Evolutionary conservation across 2,888 invertebrate species (phyloP), one percentile per base, ranked within the genome.

Genomic region (Xiphydria camelus): DNA sequence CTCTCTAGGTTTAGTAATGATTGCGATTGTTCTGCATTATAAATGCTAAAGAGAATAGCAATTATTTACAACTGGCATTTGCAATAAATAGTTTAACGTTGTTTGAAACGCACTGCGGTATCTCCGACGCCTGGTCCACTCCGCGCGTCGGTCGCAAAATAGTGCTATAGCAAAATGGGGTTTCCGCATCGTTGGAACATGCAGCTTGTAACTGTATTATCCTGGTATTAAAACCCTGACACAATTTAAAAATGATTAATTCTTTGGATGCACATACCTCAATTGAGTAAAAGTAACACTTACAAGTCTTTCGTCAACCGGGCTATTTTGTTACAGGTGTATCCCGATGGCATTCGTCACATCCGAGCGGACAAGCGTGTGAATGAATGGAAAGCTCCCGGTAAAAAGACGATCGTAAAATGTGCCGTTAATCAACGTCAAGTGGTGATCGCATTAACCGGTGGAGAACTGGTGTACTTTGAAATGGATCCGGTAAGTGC

Each of bases 311-410:
- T 40, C 7, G 4, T n/a, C n/a, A n/a, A n/a, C n/a, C 35, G n/a
- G n/a, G n/a, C 22, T 18, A 32, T 50, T 38, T 48, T 32, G 41
- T 61, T 69, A 31, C 65, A 89, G 87, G 86, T 98, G 9, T 99
- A 99, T 77, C 97, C 98, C 0, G 97, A 97, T 73, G 99, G 99
- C 41, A 98, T 99, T 67, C 86, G 98, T 51, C 99, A 99, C 73
- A 99, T 99, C 67, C 85, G 97, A 45, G 91, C 97, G 0, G 98
- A 99, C 76, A 95, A 96, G 73, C 86, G 98, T 76, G 96, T 99
- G 2, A 98, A 98, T 66, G 98, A 99, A 76, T 99, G 99, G 99
- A 95, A 97, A 74, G 94, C 95, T 0, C 97, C 97, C 0, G 96
- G 95, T 15, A 97, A 97, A 76, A 94, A 96, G 65, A 91, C 90